Conservation (phyloP, 2,888 invertebrate genomes). For the Erebia palarica region DNA sequence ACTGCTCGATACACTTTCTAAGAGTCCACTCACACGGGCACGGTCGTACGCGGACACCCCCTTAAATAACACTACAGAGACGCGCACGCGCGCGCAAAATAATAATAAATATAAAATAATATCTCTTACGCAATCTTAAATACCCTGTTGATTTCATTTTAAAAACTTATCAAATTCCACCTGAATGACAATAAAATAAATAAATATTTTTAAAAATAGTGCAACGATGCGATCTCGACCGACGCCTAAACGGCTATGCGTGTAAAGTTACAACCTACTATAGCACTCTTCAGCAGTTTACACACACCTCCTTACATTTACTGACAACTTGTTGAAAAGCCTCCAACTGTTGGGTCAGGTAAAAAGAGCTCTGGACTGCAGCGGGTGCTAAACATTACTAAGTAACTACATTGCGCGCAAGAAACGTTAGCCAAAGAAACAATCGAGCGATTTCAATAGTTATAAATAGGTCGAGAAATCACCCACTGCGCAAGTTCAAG, state of each 20-base stretch:
- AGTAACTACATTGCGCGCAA: too few relatives aligned
- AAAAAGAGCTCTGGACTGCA: too few relatives aligned
- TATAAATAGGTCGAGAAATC: too few relatives aligned
- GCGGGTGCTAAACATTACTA: too few relatives aligned
- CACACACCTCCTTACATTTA: neutral
- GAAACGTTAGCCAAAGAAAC: too few relatives aligned
- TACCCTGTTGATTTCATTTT: slow-evolving; percentile 81
- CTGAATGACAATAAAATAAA: slow-evolving; percentile 56
- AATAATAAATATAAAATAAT: slow-evolving; percentile 78
- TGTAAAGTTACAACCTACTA: slow-evolving; percentile 12
- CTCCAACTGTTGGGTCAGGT: too few relatives aligned
- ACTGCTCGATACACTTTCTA: neutral
- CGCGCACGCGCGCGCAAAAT: slow-evolving; percentile 54
- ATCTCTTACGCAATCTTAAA: slow-evolving; percentile 81
- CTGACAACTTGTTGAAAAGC: neutral
- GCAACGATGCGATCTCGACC: slow-evolving; percentile 43
- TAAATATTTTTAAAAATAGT: slow-evolving; percentile 42
- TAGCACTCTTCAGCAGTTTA: slow-evolving; percentile 17
- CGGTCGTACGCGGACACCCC: neutral
- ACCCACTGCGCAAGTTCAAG: too few relatives aligned
- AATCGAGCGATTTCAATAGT: too few relatives aligned
- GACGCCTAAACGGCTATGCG: neutral
- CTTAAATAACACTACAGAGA: slow-evolving; percentile 59
- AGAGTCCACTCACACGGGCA: neutral
- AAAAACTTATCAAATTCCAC: slow-evolving; percentile 51